Evolutionary conservation across 2,888 invertebrate species (phyloP).

Genomic region (Plebejus argus): DNA sequence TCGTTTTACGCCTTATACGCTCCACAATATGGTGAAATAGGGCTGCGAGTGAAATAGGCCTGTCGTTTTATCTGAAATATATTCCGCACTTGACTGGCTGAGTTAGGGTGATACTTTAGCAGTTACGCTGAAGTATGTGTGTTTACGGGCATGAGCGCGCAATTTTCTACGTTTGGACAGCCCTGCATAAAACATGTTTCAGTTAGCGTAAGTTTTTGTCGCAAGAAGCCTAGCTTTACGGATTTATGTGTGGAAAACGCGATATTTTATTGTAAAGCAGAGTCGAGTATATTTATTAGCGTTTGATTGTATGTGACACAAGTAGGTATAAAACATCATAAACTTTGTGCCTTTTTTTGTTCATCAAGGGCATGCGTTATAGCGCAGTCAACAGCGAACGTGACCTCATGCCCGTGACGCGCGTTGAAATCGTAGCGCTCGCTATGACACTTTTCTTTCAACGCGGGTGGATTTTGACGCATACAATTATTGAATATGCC

Average conservation of each 20-base stretch:
- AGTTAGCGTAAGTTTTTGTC: neutral
- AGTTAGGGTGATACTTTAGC: conserved; percentile 6
- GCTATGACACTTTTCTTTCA: too few relatives aligned
- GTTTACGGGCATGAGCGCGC: neutral
- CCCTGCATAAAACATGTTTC: conserved; percentile 31
- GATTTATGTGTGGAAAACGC: conserved; percentile 4
- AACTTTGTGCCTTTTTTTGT: too few relatives aligned
- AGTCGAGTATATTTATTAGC: neutral
- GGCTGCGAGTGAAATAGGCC: neutral
- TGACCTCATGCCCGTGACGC: too few relatives aligned
- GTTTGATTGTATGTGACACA: neutral
- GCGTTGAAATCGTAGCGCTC: too few relatives aligned
- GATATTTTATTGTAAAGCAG: neutral
- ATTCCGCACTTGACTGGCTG: neutral
- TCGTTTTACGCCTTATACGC: conserved; percentile 28
- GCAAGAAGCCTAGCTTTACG: neutral
- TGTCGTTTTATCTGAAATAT: conserved; percentile 3
- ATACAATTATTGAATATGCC: too few relatives aligned
- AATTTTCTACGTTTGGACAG: neutral
- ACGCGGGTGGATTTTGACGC: too few relatives aligned
- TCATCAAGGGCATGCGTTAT: too few relatives aligned
- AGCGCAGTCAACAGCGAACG: too few relatives aligned
- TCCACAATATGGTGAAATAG: conserved; percentile 15
- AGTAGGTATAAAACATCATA: too few relatives aligned
- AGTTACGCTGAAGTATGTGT: conserved; percentile 4